Evolutionary conservation across 2,888 invertebrate species (phyloP), one percentile per base, ranked within the genome.

Genomic region (Parnassius apollo): DNA sequence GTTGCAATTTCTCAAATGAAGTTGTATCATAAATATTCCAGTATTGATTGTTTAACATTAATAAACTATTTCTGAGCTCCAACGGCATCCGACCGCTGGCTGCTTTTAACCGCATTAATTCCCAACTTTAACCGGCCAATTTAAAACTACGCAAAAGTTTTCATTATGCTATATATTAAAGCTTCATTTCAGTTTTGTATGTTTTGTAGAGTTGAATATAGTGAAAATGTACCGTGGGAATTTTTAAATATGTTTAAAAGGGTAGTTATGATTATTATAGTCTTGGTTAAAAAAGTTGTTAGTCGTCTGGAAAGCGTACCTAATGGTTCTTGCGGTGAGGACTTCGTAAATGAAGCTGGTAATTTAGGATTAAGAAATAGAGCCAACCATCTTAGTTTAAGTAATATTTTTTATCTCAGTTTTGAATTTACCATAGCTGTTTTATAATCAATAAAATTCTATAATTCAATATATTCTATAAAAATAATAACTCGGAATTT

Each of bases 71-170:
- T 13, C 18, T 13, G 13, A 49, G 13, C 13, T 49, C 49, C 49
- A 9, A 13, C 49, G 18, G 49, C 12, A 13, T 49, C 12, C 13
- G 7, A 7, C 49, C 12, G 13, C 49, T 7, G 35, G 13, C 49
- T 2, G 35, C 18, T 10, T 54, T 11, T n/a, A 46, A 51, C 54
- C 54, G 51, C 59, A 35, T 42, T 56, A 45, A 60, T 64, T 57
- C 57, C 42, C 55, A 64, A 68, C 67, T 72, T 68, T 55, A 25
- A 57, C 59, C 57, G 62, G 62, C 64, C 65, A 68, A 72, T 71
- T 73, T 72, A 61, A 68, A 69, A 75, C 68, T 69, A 65, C 45
- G 59, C 52, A 54, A 64, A 67, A 71, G 56, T 63, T 67, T 58
- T 57, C 59, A 63, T 65, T 62, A 18, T 42, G 61, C 60, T 48